Percentiles rank a stretch among this genome's conserved stretches.
These are phyloP conservation scores for Mionectes macconnelli DNA, from an alignment of 2,113 vertebrate genomes.

Conservation along the genomic window DNA sequence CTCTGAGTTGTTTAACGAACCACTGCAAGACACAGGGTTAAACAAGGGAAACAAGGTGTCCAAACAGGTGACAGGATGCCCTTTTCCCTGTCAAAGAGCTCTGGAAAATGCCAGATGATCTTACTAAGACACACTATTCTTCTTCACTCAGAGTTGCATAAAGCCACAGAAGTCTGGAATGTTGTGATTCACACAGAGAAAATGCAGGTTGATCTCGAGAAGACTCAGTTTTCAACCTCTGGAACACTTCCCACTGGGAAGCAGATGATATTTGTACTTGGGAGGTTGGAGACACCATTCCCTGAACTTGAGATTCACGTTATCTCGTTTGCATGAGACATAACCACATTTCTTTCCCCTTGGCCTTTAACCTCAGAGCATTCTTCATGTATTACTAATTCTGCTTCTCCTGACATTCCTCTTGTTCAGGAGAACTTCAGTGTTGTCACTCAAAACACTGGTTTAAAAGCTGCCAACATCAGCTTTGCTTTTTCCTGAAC, in stretches of 20 bases:
- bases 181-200: not conserved
- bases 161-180: not conserved
- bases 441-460: not conserved
- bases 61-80: not conserved
- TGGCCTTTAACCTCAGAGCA: not conserved
- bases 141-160: not conserved
- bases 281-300: not conserved
- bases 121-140: not conserved
- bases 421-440: not conserved
- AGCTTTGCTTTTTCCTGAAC: not conserved
- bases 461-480: not conserved
- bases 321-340: not conserved
- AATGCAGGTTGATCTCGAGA: not conserved
- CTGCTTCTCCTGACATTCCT: not conserved
- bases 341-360: not conserved
- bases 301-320: not conserved
- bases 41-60: not conserved
- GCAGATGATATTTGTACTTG: not conserved
- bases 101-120: not conserved
- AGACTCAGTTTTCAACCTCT: constrained; percentile 7
- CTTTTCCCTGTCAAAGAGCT: not conserved
- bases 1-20: not conserved
- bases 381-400: not conserved
- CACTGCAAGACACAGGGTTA: not conserved
- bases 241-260: constrained; percentile 27